A percentile compares a stretch with the other conserved stretches of the same genome.
Conservation (phyloP, 2,888 invertebrate species). For the Icerya purchasi region DNA sequence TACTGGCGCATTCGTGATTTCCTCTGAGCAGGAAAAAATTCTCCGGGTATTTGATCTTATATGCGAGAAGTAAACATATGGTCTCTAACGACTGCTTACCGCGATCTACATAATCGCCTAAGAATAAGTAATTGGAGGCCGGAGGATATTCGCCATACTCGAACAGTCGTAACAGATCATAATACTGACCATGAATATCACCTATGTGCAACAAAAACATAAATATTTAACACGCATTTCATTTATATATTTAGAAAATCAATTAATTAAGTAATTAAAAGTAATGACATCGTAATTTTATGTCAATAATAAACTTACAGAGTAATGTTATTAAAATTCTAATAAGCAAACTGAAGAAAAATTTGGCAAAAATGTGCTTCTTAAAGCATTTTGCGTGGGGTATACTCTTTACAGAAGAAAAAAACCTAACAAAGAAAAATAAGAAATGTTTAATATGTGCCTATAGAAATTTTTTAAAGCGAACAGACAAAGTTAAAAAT, state of each 20-base stretch:
- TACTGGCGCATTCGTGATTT: conserved; percentile 91
- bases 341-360: too few relatives aligned
- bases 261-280: too few relatives aligned
- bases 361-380: too few relatives aligned
- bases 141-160: conserved; percentile 99
- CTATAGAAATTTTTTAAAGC: too few relatives aligned
- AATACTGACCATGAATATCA: conserved; percentile 98
- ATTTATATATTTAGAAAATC: neutral
- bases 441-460: too few relatives aligned
- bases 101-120: conserved; percentile 96
- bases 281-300: too few relatives aligned
- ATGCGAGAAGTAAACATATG: conserved; percentile 86
- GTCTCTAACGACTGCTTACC: conserved; percentile 96
- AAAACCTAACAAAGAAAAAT: too few relatives aligned
- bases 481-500: too few relatives aligned
- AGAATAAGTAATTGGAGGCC: conserved; percentile 93
- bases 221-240: neutral
- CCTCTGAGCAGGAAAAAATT: conserved; percentile 90
- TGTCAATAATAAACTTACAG: too few relatives aligned
- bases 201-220: conserved; percentile 27
- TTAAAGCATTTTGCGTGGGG: too few relatives aligned
- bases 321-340: too few relatives aligned
- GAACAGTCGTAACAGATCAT: conserved; percentile 87
- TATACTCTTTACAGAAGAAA: too few relatives aligned
- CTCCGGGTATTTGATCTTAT: conserved; percentile 98